Evolutionary conservation across 2,888 invertebrate species (phyloP).

Genomic region (Limnephilus marmoratus): DNA sequence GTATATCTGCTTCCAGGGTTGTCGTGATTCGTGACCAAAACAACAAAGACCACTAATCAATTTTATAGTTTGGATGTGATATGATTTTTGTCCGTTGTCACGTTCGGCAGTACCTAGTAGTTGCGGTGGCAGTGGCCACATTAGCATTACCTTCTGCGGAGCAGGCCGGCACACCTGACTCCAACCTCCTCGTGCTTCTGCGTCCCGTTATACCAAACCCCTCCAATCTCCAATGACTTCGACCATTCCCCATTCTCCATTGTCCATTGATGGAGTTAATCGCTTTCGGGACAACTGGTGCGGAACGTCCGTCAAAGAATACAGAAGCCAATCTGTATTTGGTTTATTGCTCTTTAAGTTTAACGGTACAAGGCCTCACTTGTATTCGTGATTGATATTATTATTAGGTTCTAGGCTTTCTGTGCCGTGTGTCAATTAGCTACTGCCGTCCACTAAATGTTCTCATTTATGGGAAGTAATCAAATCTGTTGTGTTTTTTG

Average conservation of each 20-base stretch:
- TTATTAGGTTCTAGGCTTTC: constrained; percentile 17
- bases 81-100: background rate
- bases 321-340: constrained; percentile 39
- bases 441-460: constrained; percentile 6
- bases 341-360: constrained; percentile 37
- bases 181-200: background rate
- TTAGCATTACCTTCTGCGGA: background rate
- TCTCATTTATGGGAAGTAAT: constrained; percentile 25
- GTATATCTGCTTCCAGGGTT: background rate
- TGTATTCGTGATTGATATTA: constrained; percentile 33
- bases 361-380: constrained; percentile 52
- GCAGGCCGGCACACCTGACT: constrained; percentile 20
- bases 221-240: background rate
- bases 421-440: constrained; percentile 27
- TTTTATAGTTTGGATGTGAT: background rate
- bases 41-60: background rate
- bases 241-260: constrained; percentile 20
- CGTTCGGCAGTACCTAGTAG: constrained; percentile 6
- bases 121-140: constrained; percentile 21
- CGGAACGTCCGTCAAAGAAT: constrained; percentile 44
- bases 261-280: constrained; percentile 35
- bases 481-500: constrained; percentile 16
- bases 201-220: constrained; percentile 14
- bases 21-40: background rate
- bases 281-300: constrained; percentile 57